Conservation (phyloP, 2,888 invertebrate species). For the Leptogaster cylindrica region DNA sequence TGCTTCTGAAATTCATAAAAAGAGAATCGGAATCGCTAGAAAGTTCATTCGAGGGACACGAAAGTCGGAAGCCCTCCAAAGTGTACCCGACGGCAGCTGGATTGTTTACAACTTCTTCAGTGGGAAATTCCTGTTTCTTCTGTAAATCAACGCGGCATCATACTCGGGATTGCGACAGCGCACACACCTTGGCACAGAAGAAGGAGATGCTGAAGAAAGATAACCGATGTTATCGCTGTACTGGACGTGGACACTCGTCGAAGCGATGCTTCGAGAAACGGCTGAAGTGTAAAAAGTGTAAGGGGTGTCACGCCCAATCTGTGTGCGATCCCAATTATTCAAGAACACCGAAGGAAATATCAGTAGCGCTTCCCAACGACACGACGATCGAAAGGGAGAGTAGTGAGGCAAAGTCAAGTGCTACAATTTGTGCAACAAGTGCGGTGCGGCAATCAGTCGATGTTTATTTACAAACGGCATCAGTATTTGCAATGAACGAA, state of each 20-base stretch:
- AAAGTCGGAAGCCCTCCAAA: neutral
- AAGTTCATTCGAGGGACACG: constrained; percentile 13
- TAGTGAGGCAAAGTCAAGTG: neutral
- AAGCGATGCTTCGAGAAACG: neutral
- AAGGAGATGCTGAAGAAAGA: neutral
- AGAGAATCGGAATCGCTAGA: constrained; percentile 32
- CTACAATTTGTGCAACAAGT: neutral
- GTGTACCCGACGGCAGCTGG: constrained; percentile 38
- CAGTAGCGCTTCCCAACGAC: neutral
- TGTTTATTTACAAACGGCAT: constrained; percentile 42
- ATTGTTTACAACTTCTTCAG: constrained; percentile 31
- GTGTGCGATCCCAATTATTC: constrained; percentile 5
- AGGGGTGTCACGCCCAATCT: neutral
- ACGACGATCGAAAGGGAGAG: neutral
- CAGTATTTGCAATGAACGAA: constrained; percentile 28
- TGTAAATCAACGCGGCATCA: constrained; percentile 13
- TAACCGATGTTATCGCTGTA: constrained; percentile 6
- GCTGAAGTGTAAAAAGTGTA: neutral
- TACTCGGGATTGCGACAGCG: constrained; percentile 13
- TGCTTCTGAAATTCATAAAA: constrained; percentile 22
- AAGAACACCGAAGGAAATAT: neutral
- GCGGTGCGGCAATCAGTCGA: neutral
- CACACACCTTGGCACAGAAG: neutral
- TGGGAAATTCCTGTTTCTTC: constrained; percentile 33
- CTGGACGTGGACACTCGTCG: neutral